Conservation (phyloP, 2,888 invertebrate species). For the Eristalis intricaria region DNA sequence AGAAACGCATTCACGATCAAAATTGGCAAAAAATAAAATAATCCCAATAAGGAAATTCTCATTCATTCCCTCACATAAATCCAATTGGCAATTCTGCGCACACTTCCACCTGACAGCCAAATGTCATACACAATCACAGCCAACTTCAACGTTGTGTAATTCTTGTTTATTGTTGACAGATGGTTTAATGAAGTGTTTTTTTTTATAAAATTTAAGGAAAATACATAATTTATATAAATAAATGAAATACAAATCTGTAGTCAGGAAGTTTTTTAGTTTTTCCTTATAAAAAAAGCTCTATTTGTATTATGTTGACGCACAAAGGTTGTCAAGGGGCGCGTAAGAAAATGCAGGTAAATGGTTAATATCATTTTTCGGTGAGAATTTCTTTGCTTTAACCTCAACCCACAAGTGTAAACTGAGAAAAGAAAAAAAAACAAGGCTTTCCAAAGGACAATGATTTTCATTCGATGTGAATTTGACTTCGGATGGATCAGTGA, state of each 20-base stretch:
- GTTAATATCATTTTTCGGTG: slow-evolving; percentile 34
- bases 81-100: slow-evolving; percentile 14
- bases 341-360: slow-evolving; percentile 83
- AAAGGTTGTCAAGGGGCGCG: slow-evolving; percentile 81
- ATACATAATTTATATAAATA: slow-evolving; percentile 54
- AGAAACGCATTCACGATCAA: background rate
- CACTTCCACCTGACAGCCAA: slow-evolving; percentile 19
- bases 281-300: slow-evolving; percentile 70
- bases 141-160: slow-evolving; percentile 54
- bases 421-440: slow-evolving; percentile 4
- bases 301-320: slow-evolving; percentile 81
- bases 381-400: slow-evolving; percentile 37
- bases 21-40: background rate
- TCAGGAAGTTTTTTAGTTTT: slow-evolving; percentile 72
- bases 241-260: slow-evolving; percentile 58
- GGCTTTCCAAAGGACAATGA: background rate
- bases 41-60: no score
- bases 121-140: slow-evolving; percentile 14
- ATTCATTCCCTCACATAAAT: background rate
- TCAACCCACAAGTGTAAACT: slow-evolving; percentile 40
- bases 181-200: slow-evolving; percentile 53
- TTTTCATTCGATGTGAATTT: background rate
- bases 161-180: slow-evolving; percentile 74
- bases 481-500: background rate
- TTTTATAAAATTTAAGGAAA: slow-evolving; percentile 50